Percentiles rank a stretch among this genome's conserved stretches.
Conservation (phyloP, 2,113 vertebrate genomes). For the Halichoeres trimaculatus region DNA sequence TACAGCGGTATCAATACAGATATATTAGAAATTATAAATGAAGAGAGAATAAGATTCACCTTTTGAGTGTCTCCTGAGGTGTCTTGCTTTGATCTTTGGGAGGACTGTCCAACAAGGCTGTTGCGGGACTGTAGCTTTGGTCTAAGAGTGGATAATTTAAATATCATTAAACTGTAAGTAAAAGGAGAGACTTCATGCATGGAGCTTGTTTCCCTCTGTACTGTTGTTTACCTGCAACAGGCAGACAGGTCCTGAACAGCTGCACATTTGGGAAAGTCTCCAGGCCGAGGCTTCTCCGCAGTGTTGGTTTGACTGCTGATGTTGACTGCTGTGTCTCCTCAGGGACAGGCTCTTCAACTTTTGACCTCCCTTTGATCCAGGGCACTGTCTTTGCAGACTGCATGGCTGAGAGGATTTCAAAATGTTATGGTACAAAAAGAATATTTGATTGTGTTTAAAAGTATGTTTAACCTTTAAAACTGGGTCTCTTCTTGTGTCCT, state of each 20-base stretch:
- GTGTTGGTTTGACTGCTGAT: constrained; percentile 81
- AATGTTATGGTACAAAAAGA: too few species aligned
- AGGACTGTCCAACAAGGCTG: constrained; percentile 1
- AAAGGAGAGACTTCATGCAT: accelerated
- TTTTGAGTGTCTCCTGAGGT: constrained; percentile 16
- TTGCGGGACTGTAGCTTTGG: constrained; percentile 12
- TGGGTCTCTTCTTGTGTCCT: constrained; percentile 80
- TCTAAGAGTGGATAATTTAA: not conserved
- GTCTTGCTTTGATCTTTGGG: constrained; percentile 8
- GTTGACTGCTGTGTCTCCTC: constrained; percentile 67
- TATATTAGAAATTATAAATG: not conserved
- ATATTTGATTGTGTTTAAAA: too few species aligned
- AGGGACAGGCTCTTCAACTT: not conserved
- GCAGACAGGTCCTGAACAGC: constrained; percentile 84
- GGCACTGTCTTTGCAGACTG: constrained; percentile 77
- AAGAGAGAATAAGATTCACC: constrained; percentile 50
- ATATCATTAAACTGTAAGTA: not conserved
- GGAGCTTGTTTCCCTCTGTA: not conserved
- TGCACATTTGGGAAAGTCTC: constrained; percentile 85
- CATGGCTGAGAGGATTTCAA: constrained; percentile 59
- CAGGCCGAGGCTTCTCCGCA: constrained; percentile 86
- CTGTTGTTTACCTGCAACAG: constrained; percentile 81
- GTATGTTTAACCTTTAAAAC: constrained; percentile 84
- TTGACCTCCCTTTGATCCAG: constrained; percentile 59
- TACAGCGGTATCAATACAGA: not conserved